Base-by-base conservation (phyloP, 2,888 invertebrate species). In the Drosophila rubida region DNA sequence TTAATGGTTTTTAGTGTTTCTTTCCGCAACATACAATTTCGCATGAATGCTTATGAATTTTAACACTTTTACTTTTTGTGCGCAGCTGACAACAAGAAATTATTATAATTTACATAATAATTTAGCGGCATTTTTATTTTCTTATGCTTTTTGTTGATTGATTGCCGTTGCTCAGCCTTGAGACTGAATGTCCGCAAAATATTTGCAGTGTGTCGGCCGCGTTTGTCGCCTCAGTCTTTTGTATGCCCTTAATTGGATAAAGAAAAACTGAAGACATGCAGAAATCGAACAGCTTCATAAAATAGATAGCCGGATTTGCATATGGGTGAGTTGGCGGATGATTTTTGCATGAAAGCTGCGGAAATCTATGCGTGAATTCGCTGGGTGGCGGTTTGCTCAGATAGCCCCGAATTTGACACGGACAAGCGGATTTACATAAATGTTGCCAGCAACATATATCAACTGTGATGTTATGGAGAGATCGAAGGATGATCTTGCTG, bases 21-120 rank as follows among this genome's bases (percentile, higher is more conserved):
- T 53, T 8, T 27, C 23, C 32, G 23, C 50, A 62, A 75, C 72
- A 66, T 62, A 79, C 63, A 78, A 59, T 71, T 79, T 64, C 45
- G 48, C 57, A 35, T 53, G 61, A 51, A 51, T 64, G 59, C 48
- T 76, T 72, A 62, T 66, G 57, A 60, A 9, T 50, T 60, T 81
- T 50, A 63, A 82, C 82, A 87, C 85, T 84, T 84, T 87, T 87
- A 84, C 76, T 87, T 78, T 86, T 78, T 41, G 7, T 46, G 27
- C 57, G 57, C 41, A 49, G 57, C 64, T 55, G 45, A 64, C 49
- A 58, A 61, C 59, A 65, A 63, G 75, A 87, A 81, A 84, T 75
- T 68, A 78, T 73, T 68, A 78, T 73, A 64, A 70, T 84, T 84
- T 87, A 67, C 75, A 87, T 69, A 75, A 70, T 70, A 68, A 73